Conservation (phyloP, 1,140 invertebrate genomes). For the Nebria ingens region DNA sequence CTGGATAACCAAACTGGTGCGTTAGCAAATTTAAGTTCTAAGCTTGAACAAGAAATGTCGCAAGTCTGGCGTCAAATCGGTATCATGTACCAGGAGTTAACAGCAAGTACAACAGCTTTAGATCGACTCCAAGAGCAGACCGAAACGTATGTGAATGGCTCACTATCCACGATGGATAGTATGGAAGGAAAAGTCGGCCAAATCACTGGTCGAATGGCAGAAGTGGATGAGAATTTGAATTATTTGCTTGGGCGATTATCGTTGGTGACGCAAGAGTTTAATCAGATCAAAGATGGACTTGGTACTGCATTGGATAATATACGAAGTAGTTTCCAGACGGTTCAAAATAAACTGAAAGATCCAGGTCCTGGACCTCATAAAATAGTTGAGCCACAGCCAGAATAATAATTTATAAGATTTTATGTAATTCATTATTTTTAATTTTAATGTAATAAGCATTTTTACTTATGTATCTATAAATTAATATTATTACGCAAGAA, state of each 20-base stretch:
- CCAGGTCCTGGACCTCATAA: slow-evolving; percentile 31
- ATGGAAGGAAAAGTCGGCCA: slow-evolving; percentile 67
- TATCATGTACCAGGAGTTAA: slow-evolving; percentile 77
- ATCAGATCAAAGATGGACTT: slow-evolving; percentile 65
- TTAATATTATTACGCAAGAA: too few relatives aligned
- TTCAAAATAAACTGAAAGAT: slow-evolving; percentile 46
- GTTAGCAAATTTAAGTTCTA: slow-evolving; percentile 60
- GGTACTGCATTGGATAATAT: slow-evolving; percentile 61
- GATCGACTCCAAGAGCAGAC: slow-evolving; percentile 69
- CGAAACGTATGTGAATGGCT: slow-evolving; percentile 70
- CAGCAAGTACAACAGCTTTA: slow-evolving; percentile 59
- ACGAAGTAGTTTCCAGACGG: slow-evolving; percentile 52
- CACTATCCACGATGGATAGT: slow-evolving; percentile 64
- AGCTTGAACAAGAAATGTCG: slow-evolving; percentile 72
- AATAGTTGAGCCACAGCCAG: slow-evolving; percentile 16
- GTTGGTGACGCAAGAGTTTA: slow-evolving; percentile 77
- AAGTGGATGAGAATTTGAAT: slow-evolving; percentile 78
- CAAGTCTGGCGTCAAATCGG: slow-evolving; percentile 81
- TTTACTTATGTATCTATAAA: neutral
- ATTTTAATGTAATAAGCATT: neutral
- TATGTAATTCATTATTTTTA: neutral
- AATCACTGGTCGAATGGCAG: slow-evolving; percentile 68
- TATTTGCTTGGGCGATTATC: slow-evolving; percentile 69
- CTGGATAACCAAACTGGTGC: slow-evolving; percentile 63
- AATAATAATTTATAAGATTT: neutral